Conservation (phyloP, 1,140 invertebrate genomes). For the Caenorhabditis tropicalis region DNA sequence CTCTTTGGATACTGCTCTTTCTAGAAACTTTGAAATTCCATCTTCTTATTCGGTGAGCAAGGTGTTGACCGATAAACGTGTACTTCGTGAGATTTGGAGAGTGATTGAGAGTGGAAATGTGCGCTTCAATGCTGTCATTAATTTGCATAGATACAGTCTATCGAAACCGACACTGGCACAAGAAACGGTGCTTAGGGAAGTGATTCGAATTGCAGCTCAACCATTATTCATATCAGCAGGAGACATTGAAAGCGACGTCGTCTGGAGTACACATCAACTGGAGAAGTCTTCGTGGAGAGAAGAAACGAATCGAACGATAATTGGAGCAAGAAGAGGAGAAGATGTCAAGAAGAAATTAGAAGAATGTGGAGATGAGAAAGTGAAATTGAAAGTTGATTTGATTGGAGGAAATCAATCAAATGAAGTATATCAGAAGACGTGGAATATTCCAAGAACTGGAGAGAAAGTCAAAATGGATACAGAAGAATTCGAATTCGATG, state of each 20-base stretch:
- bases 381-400: constrained; percentile 54
- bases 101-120: constrained; percentile 39
- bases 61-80: constrained; percentile 32
- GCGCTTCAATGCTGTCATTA: constrained; percentile 55
- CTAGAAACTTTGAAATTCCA: constrained; percentile 9
- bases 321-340: constrained; percentile 48
- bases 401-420: constrained; percentile 38
- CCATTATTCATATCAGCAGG: constrained; percentile 51
- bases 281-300: constrained; percentile 18
- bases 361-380: constrained; percentile 58
- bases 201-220: constrained; percentile 55
- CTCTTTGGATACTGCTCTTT: background rate
- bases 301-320: background rate
- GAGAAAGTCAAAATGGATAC: constrained; percentile 43
- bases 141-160: constrained; percentile 54
- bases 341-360: constrained; percentile 24
- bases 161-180: constrained; percentile 26
- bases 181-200: constrained; percentile 48
- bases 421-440: background rate
- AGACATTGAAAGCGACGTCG: constrained; percentile 49
- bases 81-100: constrained; percentile 44
- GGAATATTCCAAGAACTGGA: constrained; percentile 41
- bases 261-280: constrained; percentile 49
- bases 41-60: constrained; percentile 3
- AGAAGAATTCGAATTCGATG: constrained; percentile 65